Base-by-base conservation (phyloP, 2,888 invertebrate species). In the Odontothrips loti region DNA sequence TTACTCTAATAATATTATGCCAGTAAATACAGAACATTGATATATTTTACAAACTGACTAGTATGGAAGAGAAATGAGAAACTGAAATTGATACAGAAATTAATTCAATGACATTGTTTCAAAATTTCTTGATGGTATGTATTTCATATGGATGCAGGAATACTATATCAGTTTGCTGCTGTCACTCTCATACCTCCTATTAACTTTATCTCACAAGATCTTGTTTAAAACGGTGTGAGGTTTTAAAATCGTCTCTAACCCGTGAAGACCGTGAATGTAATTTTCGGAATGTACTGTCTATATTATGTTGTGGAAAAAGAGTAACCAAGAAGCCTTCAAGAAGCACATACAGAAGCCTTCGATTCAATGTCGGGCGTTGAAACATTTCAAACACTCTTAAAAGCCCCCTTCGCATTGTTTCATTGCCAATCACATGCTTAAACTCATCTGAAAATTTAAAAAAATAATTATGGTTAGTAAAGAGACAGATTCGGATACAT, bases 371-470 rank as follows among this genome's bases (percentile, higher is more conserved):
- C 84, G 94, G 93, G 84, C 94, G 92, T 89, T 97, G 97, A 85
- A 96, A 94, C 85, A 97, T 90, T 85, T 96, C 95, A 87, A 96
- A 96, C 47, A 97, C 92, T 20, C 94, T 92, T 81, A 95, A 88
- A 20, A 96, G 89, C 8, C 97, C 97, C 84, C 94, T 90, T 34
- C 95, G 90, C 4, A 95, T 95, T 2, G 96, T 95, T 86, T 96
- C 96, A 79, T 94, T 93, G 0, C 97, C 97, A 82, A 97, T 93
- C 84, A 98, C 93, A 86, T 95, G 95, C 84, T 94, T 93, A 82
- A 98, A 88, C 87, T 98, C 97, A 88, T 97, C 97, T 92, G 88
- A 80, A 34, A 78, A 79, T 27, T 23, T 79, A 68, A n/a, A 63
- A 27, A 43, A 4, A 63, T n/a, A 78, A 9, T 58, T 75, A 15